Evolutionary conservation across 2,888 invertebrate genomes (phyloP), one percentile per base, ranked within the genome.

Genomic region (Phyllotreta striolata): DNA sequence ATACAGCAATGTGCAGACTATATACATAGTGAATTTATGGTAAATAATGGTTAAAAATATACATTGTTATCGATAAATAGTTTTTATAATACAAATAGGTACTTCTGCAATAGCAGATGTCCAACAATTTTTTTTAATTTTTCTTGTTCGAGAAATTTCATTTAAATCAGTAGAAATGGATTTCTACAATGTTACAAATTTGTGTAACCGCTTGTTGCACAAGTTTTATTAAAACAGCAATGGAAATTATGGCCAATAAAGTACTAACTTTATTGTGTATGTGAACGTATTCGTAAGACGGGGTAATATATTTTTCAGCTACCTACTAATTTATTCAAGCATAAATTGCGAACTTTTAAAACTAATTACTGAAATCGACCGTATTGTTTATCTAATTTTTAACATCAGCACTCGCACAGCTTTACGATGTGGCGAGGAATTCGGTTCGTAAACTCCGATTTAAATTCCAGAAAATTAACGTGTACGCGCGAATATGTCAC

Each of bases 1-100:
- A 71, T 70, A 70, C 69, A 68, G 64, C 66, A 70, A 61, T 64
- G 69, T 70, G 68, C 69, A 71, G 66, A 68, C 70, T 71, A 70
- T 71, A 49, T 71, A 71, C 71, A 71, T 63, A 37, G 66, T 66
- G 66, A 51, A 24, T 60, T 52, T 24, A 55, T 47, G 39, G 10
- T 38, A 58, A 47, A 57, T 52, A 34, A 34, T 10, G 6, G n/a
- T 51, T 9, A 39, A 52, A 13, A 52, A 12, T 14, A 52, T 52
- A 39, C 24, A 14, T 51, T 51, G 24, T 24, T 24, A 24, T n/a
- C 46, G 34, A 14, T 24, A 4, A 10, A 46, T 46, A 1, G 1
- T 46, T 10, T 46, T 46, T 14, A 46, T 46, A 46, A 46, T 46
- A 10, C 12, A 14, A 46, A 44, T 44, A n/a, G 14, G 14, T 44